These are phyloP conservation scores for Istiophorus platypterus DNA, from an alignment of 2,113 vertebrate species.

Conservation along the genomic window DNA sequence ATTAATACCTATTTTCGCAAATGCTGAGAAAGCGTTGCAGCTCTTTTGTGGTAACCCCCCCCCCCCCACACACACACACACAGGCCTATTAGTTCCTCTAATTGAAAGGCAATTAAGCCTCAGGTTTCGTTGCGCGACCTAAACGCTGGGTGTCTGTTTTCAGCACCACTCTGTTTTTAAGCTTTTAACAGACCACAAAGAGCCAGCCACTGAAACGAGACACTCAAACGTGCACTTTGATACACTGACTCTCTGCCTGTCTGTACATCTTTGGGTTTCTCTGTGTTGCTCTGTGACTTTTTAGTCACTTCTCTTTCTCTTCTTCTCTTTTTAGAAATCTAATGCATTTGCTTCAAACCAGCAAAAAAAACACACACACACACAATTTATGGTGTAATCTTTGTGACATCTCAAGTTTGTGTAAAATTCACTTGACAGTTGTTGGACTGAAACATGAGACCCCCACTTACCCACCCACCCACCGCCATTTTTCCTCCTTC, in stretches of 20 bases:
- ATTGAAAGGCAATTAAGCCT: constrained; percentile 85
- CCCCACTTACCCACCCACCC: no score
- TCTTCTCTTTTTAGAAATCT: not conserved
- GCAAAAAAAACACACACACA: not conserved
- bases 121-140: constrained; percentile 80
- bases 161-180: constrained; percentile 69
- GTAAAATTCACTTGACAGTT: constrained; percentile 6
- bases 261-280: constrained; percentile 4
- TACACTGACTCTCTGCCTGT: constrained; percentile 32
- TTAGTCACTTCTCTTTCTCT: not conserved
- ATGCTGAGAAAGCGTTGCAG: constrained; percentile 70
- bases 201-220: constrained; percentile 71
- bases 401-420: constrained; percentile 10
- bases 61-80: constrained; percentile 35
- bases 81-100: constrained; percentile 78
- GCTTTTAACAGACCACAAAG: constrained; percentile 80
- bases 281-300: not conserved
- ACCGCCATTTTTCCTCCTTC: not conserved
- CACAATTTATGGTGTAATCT: not conserved
- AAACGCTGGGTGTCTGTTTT: constrained; percentile 77
- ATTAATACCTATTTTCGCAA: constrained; percentile 71
- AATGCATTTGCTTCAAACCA: not conserved
- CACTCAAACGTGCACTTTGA: constrained; percentile 62
- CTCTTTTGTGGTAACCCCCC: constrained; percentile 57
- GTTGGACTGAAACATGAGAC: not conserved